Evolutionary conservation across 2,113 vertebrate genomes (phyloP), one percentile per base, ranked within the genome.

Genomic region (Catharus bicknelli): DNA sequence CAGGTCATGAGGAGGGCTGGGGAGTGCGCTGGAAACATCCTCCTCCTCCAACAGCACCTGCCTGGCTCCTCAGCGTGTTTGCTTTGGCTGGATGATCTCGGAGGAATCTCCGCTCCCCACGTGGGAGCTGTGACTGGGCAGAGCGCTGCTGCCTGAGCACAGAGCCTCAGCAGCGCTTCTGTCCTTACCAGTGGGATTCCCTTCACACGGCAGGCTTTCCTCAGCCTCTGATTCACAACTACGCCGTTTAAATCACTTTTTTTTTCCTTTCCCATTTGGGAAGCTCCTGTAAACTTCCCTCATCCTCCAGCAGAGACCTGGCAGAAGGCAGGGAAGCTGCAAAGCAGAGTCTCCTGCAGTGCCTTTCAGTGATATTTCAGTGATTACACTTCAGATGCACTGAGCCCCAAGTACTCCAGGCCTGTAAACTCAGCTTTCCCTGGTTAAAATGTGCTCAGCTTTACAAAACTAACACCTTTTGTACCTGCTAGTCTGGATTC

Each of bases 141-240:
- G 45, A 45, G 77, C 0, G 70, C 36, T 91, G 38, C 64, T 48
- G 5, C 54, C 29, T 6, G 7, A 25, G 20, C 32, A 5, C 6
- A 19, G 59, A 77, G 23, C 27, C n/a, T 14, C 2, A 3, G 59
- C 38, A 77, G 34, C 0, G 0, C 20, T 87, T 66, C 72, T 69
- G 26, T 42, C 70, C 27, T 17, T 38, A 42, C 61, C 13, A 66
- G 54, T 0, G 32, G 85, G 58, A 91, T 86, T 89, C 82, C 87
- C 85, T 76, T 55, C 91, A 38, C 42, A 1, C 26, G 58, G 62
- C 67, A 59, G 16, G 2, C 1, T 72, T 89, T 89, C 54, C 38
- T 91, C 90, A 74, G 78, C 75, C 90, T 94, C 85, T 88, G 90
- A 88, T 61, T 88, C 70, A 92, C 90, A 91, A 82, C 74, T 23